Conservation (phyloP, 2,797 vertebrate genomes). For the Echiichthys vipera region DNA sequence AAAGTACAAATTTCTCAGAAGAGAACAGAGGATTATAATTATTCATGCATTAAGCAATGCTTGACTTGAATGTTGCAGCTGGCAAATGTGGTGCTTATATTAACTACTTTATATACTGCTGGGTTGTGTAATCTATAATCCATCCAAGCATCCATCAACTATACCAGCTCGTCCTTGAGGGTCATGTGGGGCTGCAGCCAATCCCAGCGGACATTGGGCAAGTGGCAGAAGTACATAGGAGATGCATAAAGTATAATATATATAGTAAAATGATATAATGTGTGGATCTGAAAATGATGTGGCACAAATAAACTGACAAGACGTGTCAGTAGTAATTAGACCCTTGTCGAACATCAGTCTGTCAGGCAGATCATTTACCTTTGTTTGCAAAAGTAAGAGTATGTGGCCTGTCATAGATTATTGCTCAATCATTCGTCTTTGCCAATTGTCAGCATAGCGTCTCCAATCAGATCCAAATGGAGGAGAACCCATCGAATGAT, state of each 20-base stretch:
- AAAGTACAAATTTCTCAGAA: neutral
- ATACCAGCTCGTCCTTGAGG: neutral
- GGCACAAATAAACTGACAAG: slow-evolving; percentile 1
- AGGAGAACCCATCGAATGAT: neutral
- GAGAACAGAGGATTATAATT: neutral
- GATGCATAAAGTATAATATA: too few relatives aligned
- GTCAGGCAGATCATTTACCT: slow-evolving; percentile 20
- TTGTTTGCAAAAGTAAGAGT: too few relatives aligned
- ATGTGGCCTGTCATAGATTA: neutral
- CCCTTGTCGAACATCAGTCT: slow-evolving; percentile 17
- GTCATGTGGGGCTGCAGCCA: neutral
- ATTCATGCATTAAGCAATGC: neutral
- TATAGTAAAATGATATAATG: neutral
- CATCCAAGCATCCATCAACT: neutral
- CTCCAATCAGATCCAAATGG: slow-evolving; percentile 16
- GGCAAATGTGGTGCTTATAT: neutral
- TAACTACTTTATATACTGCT: neutral
- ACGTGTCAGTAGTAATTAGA: slow-evolving; percentile 24
- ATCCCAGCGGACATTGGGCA: neutral
- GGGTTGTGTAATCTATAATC: neutral
- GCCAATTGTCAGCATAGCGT: neutral
- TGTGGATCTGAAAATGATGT: neutral
- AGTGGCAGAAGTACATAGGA: too few relatives aligned
- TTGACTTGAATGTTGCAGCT: neutral
- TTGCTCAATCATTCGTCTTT: slow-evolving; percentile 14